phyloP scores from a whole-genome alignment of 2,888 invertebrate genomes.

The Cheilosia soror region DNA sequence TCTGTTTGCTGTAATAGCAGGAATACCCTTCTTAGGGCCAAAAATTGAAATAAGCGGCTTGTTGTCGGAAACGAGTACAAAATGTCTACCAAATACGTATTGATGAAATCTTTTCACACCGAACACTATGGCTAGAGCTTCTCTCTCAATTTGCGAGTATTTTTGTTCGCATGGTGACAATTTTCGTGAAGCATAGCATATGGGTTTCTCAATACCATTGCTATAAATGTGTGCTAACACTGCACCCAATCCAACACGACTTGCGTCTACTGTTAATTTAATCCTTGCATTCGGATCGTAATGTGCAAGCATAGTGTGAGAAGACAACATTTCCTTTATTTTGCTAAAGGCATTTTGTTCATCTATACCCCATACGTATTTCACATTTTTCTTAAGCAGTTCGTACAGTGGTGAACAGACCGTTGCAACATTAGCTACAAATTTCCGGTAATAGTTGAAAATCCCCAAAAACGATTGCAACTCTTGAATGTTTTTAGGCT shows the following conservation, averaged over 20 bases:
- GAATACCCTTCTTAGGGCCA: constrained; percentile 77
- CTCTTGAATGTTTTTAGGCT: too few species aligned
- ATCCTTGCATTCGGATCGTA: not conserved
- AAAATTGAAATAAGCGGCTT: constrained; percentile 78
- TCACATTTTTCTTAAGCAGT: too few species aligned
- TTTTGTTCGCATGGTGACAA: constrained; percentile 76
- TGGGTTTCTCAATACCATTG: constrained; percentile 79
- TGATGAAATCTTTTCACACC: constrained; percentile 80
- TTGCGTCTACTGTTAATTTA: constrained; percentile 20
- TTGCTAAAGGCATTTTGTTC: not conserved
- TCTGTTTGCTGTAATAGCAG: constrained; percentile 28
- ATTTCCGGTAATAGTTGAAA: too few species aligned
- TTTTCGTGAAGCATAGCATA: constrained; percentile 79
- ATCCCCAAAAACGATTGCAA: too few species aligned
- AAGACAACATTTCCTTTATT: not conserved
- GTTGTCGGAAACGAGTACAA: constrained; percentile 80
- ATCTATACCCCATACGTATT: not conserved
- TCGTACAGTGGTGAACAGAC: too few species aligned
- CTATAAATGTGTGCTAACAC: not conserved
- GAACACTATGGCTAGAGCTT: constrained; percentile 79
- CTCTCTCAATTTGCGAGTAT: constrained; percentile 77
- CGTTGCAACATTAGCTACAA: too few species aligned
- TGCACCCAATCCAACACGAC: constrained; percentile 9
- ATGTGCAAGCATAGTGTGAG: not conserved
- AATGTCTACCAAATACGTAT: constrained; percentile 80